phyloP scores from a whole-genome alignment of 2,888 invertebrate genomes.

The Dicycla oo region DNA sequence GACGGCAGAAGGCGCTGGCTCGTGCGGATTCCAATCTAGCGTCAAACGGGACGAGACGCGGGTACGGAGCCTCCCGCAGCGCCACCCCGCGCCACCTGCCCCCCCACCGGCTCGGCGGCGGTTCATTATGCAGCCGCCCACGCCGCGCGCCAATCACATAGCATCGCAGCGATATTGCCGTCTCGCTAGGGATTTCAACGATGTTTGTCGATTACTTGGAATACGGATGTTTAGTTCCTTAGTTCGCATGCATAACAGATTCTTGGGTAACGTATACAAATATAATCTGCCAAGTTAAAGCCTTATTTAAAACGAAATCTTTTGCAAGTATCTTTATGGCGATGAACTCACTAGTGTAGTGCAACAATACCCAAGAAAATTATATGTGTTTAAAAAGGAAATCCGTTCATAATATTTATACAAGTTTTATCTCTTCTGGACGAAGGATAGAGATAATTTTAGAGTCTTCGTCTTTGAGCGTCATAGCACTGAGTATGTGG shows the following conservation, averaged over 20 bases:
- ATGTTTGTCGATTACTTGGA: conserved; percentile 79
- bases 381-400: conserved; percentile 7
- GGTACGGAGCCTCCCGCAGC: conserved; percentile 51
- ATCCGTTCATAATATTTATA: background rate
- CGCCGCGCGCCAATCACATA: conserved; percentile 88
- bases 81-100: conserved; percentile 65
- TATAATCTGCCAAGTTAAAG: background rate
- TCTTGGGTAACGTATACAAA: conserved; percentile 20
- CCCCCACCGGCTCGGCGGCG: conserved; percentile 72
- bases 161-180: conserved; percentile 86
- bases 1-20: conserved; percentile 79
- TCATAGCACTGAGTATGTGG: background rate
- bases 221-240: conserved; percentile 62
- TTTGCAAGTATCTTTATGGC: background rate
- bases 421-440: background rate
- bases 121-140: conserved; percentile 89
- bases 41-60: conserved; percentile 74
- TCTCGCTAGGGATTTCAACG: conserved; percentile 83
- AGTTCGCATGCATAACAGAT: conserved; percentile 40
- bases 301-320: background rate
- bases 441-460: background rate
- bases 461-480: background rate
- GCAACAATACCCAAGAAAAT: background rate
- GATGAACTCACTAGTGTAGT: background rate
- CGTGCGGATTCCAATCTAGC: conserved; percentile 83